A percentile compares a stretch with the other conserved stretches of the same genome.
Conservation (phyloP, 2,113 vertebrate genomes). For the Eptatretus burgeri region DNA sequence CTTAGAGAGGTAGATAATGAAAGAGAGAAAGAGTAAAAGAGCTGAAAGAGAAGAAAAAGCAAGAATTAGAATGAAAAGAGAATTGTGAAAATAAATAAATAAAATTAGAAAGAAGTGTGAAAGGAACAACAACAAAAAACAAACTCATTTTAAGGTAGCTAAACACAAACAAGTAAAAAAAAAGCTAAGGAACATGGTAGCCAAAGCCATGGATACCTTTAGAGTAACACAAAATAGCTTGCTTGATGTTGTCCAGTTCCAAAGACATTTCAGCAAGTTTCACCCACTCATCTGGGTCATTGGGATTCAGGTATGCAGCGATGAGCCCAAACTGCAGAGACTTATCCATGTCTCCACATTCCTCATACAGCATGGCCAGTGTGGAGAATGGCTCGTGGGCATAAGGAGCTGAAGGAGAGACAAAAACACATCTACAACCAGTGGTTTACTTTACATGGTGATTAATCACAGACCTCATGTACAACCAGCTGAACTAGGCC, state of each 20-base stretch:
- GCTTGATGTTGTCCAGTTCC: constrained; percentile 78
- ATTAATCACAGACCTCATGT: no score
- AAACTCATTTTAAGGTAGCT: no score
- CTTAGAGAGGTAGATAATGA: no score
- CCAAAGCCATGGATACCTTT: constrained; percentile 28
- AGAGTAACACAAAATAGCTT: constrained; percentile 74
- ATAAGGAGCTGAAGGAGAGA: constrained; percentile 35
- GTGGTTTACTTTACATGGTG: no score
- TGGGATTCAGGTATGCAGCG: constrained; percentile 79
- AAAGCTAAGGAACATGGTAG: no score
- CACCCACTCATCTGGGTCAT: constrained; percentile 81
- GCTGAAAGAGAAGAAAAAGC: no score
- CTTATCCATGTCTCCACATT: constrained; percentile 68
- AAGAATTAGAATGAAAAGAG: no score
- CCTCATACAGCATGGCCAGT: constrained; percentile 91
- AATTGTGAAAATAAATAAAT: constrained; percentile 1
- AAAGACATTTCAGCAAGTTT: constrained; percentile 78
- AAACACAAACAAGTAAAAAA: no score
- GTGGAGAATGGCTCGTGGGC: constrained; percentile 94
- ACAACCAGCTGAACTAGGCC: no score
- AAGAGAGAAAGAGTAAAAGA: no score
- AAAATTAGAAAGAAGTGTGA: not conserved
- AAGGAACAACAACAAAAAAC: no score
- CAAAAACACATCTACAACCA: not conserved
- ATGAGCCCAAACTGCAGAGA: constrained; percentile 80